Percentiles rank a stretch among this genome's conserved stretches.
These are phyloP conservation scores for Tolypeutes matacus DNA, from an alignment of 2,797 vertebrate species.

Conservation along the genomic window DNA sequence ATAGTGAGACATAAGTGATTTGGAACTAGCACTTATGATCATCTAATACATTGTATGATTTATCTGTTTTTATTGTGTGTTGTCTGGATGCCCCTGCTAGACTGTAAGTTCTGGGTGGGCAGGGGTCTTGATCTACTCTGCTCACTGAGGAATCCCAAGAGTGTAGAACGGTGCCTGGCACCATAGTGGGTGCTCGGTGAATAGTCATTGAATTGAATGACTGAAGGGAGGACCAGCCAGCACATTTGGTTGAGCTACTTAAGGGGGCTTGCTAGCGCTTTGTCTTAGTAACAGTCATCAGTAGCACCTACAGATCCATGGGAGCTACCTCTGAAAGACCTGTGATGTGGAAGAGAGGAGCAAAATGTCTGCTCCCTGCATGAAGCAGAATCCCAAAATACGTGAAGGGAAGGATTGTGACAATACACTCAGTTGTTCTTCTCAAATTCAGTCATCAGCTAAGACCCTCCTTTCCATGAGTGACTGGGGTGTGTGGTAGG, in stretches of 20 bases:
- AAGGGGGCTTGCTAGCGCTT: background rate
- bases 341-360: background rate
- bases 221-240: background rate
- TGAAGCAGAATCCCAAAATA: background rate
- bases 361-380: background rate
- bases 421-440: background rate
- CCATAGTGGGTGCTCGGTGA: background rate
- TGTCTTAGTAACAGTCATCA: background rate
- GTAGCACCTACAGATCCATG: background rate
- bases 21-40: conserved; percentile 40
- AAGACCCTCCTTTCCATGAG: background rate
- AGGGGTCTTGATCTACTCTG: background rate
- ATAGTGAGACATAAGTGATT: conserved; percentile 22
- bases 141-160: background rate
- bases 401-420: accelerated
- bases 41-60: background rate
- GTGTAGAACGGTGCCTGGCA: background rate
- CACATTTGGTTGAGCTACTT: accelerated
- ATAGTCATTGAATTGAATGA: background rate
- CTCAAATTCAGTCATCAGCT: background rate
- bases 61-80: background rate
- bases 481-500: background rate
- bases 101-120: background rate
- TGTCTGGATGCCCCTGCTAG: background rate
- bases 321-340: background rate